phyloP scores from a whole-genome alignment of 2,113 vertebrate species.

The Rhabdornis inornatus region DNA sequence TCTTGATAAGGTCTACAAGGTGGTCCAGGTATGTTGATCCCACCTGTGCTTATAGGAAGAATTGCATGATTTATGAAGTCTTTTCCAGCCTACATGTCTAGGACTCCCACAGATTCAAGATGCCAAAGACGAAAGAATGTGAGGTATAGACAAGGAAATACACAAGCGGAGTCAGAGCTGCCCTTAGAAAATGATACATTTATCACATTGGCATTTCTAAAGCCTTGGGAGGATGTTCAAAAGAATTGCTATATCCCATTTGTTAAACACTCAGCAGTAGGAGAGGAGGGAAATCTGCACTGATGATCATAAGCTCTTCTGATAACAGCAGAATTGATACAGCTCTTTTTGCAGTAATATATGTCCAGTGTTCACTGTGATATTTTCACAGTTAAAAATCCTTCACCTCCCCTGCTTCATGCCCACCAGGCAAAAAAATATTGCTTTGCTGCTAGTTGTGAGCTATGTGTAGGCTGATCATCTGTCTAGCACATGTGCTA shows the following conservation, averaged over 20 bases:
- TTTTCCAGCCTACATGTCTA: not conserved
- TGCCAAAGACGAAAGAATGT: not conserved
- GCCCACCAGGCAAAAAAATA: not conserved
- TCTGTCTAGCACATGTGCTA: not conserved
- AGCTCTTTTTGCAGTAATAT: not conserved
- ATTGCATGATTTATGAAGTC: not conserved
- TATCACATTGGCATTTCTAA: not conserved
- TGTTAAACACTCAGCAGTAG: not conserved
- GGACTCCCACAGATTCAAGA: not conserved
- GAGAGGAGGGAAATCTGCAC: not conserved
- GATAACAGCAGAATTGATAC: not conserved
- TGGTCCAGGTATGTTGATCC: not conserved
- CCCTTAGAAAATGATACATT: not conserved
- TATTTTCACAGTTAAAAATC: not conserved
- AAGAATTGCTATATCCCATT: not conserved
- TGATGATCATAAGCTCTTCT: not conserved
- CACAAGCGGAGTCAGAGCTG: not conserved
- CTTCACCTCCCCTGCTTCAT: not conserved
- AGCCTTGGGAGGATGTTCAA: not conserved
- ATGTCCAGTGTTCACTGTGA: not conserved
- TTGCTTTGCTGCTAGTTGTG: not conserved
- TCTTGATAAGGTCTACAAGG: not conserved
- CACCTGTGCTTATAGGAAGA: not conserved
- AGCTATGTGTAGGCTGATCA: not conserved
- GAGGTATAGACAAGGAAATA: not conserved